A percentile compares a stretch with the other conserved stretches of the same genome.
These are phyloP conservation scores for Plectropomus leopardus DNA, from an alignment of 2,113 vertebrate species.

Conservation along the genomic window DNA sequence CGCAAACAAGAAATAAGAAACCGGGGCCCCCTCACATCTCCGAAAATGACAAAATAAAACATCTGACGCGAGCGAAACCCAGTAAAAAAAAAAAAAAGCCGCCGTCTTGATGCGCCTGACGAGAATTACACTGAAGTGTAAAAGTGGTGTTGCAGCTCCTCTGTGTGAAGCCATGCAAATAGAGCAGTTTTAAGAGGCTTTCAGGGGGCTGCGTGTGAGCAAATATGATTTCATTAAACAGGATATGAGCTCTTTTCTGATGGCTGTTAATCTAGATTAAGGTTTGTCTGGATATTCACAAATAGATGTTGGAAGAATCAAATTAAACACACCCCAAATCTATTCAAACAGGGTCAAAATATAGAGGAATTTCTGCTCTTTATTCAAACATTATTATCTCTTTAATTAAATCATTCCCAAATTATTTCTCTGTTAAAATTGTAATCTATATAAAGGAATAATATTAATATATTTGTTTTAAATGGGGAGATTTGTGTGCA, in stretches of 20 bases:
- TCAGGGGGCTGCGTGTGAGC: slow-evolving; percentile 61
- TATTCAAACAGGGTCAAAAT: slow-evolving; percentile 75
- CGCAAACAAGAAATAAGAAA: slow-evolving; percentile 78
- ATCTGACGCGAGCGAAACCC: slow-evolving; percentile 53
- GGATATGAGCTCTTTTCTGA: slow-evolving; percentile 78
- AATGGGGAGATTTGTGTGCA: slow-evolving; percentile 81
- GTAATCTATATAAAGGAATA: slow-evolving; percentile 82
- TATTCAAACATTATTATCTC: slow-evolving; percentile 77
- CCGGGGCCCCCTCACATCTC: slow-evolving; percentile 57
- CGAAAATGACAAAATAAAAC: slow-evolving; percentile 64
- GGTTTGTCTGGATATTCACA: slow-evolving; percentile 72
- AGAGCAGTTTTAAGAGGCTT: slow-evolving; percentile 76
- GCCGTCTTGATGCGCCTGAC: slow-evolving; percentile 5
- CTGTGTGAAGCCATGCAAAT: slow-evolving; percentile 68
- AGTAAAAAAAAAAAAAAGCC: not conserved
- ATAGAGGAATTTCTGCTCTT: slow-evolving; percentile 64
- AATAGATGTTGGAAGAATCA: slow-evolving; percentile 71
- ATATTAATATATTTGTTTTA: slow-evolving; percentile 82
- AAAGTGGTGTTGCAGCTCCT: slow-evolving; percentile 59
- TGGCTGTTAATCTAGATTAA: slow-evolving; percentile 80
- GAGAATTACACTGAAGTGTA: slow-evolving; percentile 38
- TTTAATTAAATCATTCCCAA: slow-evolving; percentile 86
- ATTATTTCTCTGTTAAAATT: slow-evolving; percentile 79
- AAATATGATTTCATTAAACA: slow-evolving; percentile 81
- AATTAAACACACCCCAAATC: slow-evolving; percentile 74